Evolutionary conservation across 2,888 invertebrate species (phyloP).

Genomic region (Mythimna impura): DNA sequence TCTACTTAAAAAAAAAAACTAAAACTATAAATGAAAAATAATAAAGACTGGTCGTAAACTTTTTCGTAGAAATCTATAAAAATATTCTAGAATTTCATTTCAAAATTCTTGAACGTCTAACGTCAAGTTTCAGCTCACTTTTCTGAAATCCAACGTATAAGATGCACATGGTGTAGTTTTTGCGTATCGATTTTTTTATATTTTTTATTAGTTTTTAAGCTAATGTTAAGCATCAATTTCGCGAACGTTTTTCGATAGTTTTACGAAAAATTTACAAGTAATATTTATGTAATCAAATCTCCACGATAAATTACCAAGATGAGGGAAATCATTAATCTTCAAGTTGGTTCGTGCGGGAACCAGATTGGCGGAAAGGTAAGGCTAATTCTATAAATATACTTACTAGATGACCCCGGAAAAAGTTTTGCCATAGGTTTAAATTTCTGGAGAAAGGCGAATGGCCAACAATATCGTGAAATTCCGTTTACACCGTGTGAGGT

Average conservation of each 20-base stretch:
- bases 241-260: constrained; percentile 72
- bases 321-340: constrained; percentile 95
- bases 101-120: constrained; percentile 59
- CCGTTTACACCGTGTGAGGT: no score
- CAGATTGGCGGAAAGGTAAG: constrained; percentile 90
- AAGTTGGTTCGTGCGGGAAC: constrained; percentile 94
- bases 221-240: constrained; percentile 85
- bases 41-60: constrained; percentile 38
- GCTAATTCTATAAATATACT: no score
- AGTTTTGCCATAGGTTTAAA: no score
- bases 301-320: constrained; percentile 88
- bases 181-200: constrained; percentile 70
- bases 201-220: constrained; percentile 86
- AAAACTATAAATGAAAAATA: neutral
- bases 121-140: constrained; percentile 67
- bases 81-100: constrained; percentile 75
- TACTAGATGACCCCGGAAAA: no score
- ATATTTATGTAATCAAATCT: constrained; percentile 48
- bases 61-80: constrained; percentile 31
- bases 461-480: no score
- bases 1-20: neutral
- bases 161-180: constrained; percentile 81
- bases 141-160: constrained; percentile 80
- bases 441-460: no score
- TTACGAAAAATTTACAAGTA: constrained; percentile 84